Percentiles rank a stretch among this genome's conserved stretches.
These are phyloP conservation scores for Chironomus tentans DNA, from an alignment of 2,888 invertebrate species.

Conservation along the genomic window DNA sequence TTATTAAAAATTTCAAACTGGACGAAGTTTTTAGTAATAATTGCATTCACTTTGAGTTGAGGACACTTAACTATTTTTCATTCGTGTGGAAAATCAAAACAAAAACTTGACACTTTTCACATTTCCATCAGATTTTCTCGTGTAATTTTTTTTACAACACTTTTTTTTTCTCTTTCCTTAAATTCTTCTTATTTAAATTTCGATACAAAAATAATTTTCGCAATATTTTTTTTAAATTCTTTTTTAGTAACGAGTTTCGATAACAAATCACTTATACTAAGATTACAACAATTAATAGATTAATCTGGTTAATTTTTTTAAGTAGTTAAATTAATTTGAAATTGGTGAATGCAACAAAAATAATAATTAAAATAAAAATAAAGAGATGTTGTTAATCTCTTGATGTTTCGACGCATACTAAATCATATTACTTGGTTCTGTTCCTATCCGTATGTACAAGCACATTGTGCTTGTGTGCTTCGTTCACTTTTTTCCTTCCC, in stretches of 20 bases:
- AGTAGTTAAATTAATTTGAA: conserved; percentile 12
- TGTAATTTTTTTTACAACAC: no score
- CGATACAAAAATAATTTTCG: conserved; percentile 14
- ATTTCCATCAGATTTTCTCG: neutral
- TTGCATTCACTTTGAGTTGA: neutral
- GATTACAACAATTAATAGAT: conserved; percentile 18
- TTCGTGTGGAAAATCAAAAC: neutral
- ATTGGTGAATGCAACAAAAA: conserved; percentile 23
- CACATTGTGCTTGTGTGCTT: neutral
- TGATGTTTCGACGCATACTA: neutral
- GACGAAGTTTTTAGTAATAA: neutral
- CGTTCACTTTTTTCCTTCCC: neutral
- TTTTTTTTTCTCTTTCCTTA: neutral
- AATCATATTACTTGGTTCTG: neutral
- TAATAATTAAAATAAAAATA: conserved; percentile 19
- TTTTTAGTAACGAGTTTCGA: conserved; percentile 8
- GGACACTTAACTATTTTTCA: neutral
- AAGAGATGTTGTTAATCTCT: neutral
- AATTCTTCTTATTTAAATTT: neutral
- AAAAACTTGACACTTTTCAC: conserved; percentile 9
- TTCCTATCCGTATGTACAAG: neutral
- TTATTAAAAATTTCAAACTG: neutral
- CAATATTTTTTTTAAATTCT: neutral
- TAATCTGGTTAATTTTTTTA: neutral
- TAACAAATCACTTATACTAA: conserved; percentile 14